A percentile compares a stretch with the other conserved stretches of the same genome.
These are phyloP conservation scores for Polylopha cassiicola DNA, from an alignment of 2,888 invertebrate species.

Conservation along the genomic window DNA sequence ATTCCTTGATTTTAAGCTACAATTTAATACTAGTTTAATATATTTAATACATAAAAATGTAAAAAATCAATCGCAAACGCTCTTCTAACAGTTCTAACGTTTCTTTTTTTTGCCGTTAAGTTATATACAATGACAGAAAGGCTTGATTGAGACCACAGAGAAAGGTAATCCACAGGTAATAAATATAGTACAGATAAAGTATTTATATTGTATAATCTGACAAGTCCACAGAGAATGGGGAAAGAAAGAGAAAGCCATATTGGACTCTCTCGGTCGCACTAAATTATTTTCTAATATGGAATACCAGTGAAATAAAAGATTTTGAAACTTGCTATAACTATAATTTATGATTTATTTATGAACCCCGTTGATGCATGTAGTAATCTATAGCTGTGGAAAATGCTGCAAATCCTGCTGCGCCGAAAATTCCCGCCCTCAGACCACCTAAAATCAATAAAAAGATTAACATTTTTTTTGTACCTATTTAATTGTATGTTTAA, in stretches of 20 bases:
- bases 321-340: slow-evolving; percentile 7
- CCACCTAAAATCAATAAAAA: slow-evolving; percentile 83
- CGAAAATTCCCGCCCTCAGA: slow-evolving; percentile 93
- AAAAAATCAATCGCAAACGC: slow-evolving; percentile 37
- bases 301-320: too few species aligned
- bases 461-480: background rate
- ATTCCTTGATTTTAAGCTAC: slow-evolving; percentile 23
- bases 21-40: slow-evolving; percentile 35
- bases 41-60: slow-evolving; percentile 35
- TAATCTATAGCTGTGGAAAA: slow-evolving; percentile 98
- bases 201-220: too few species aligned
- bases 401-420: slow-evolving; percentile 97
- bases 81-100: slow-evolving; percentile 20
- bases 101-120: slow-evolving; percentile 36
- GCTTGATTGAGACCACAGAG: too few species aligned
- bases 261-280: too few species aligned
- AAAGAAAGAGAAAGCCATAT: too few species aligned
- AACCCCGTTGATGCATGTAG: slow-evolving; percentile 83
- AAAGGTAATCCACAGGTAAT: slow-evolving; percentile 30
- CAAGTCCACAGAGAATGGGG: too few species aligned
- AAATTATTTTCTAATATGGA: too few species aligned
- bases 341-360: slow-evolving; percentile 21
- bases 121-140: too few species aligned
- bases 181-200: too few species aligned
- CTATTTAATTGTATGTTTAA: too few species aligned